phyloP scores from a whole-genome alignment of 2,888 invertebrate species.

The Tinea pellionella region DNA sequence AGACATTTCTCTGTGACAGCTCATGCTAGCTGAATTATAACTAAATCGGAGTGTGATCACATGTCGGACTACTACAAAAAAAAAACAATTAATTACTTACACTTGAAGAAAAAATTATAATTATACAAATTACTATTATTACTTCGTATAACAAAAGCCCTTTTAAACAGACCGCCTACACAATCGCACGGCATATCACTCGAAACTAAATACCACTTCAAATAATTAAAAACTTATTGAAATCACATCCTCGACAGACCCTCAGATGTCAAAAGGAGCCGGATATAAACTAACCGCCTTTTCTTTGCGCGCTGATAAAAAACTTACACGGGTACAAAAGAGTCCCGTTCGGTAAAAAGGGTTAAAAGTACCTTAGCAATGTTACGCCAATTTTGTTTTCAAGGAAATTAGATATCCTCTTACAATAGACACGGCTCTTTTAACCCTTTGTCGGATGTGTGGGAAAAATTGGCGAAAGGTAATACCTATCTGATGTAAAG shows the following conservation, averaged over 20 bases:
- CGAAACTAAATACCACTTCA: slow-evolving; percentile 53
- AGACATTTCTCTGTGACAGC: no score
- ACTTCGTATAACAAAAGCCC: background rate
- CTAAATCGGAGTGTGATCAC: no score
- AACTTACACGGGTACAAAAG: slow-evolving; percentile 38
- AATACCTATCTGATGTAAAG: slow-evolving; percentile 22
- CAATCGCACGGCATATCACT: slow-evolving; percentile 27
- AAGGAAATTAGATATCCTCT: slow-evolving; percentile 69
- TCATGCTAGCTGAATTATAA: no score
- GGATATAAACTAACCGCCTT: slow-evolving; percentile 70
- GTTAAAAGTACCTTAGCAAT: slow-evolving; percentile 41
- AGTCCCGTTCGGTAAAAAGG: slow-evolving; percentile 40
- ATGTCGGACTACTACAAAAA: no score
- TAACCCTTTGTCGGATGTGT: slow-evolving; percentile 51
- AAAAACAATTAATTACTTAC: background rate
- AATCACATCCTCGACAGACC: slow-evolving; percentile 46
- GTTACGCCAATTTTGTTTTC: slow-evolving; percentile 68
- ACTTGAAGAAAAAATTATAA: background rate
- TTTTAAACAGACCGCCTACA: background rate
- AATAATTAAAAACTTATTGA: slow-evolving; percentile 64
- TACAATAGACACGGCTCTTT: slow-evolving; percentile 50
- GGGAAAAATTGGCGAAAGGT: slow-evolving; percentile 44
- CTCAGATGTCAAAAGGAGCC: slow-evolving; percentile 55
- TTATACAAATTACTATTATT: background rate
- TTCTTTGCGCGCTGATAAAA: slow-evolving; percentile 58